Base-by-base conservation (phyloP, 1,140 invertebrate species). In the Sogatella furcifera region DNA sequence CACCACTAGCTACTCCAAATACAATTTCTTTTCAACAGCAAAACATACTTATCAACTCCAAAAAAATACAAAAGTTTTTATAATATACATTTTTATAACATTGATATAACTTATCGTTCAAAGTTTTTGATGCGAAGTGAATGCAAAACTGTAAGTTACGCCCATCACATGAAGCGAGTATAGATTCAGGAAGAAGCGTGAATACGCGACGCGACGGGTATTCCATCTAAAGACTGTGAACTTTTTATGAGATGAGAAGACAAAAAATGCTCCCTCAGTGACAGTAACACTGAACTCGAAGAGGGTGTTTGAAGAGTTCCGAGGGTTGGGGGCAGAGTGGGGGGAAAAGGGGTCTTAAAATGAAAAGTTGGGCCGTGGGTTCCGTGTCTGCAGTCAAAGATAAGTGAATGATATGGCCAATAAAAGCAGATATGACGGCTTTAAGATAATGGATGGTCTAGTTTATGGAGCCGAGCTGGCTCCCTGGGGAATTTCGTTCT, bases 391-490 rank as follows among this genome's bases (percentile, higher is more conserved):
- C 56, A 58, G 56, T 58, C 56, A 58, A 43, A 58, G 56, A 58
- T 58, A 58, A 58, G 56, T 58, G 56, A 58, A 58, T 58, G 56
- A 58, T 58, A 58, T 28, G 56, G 42, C 56, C 56, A 41, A 58
- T 58, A 58, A 58, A 58, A 58, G 46, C 56, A 58, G 56, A 58
- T 58, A 58, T 58, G 56, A 58, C 43, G 56, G 56, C 24, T 58
- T 43, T 58, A 44, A 58, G 56, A 58, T 58, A 58, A 58, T 58
- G 56, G 56, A 58, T 58, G 56, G 56, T 58, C 56, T 58, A 58
- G 56, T 58, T 58, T 58, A 58, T 46, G 56, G 56, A 49, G 46
- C 21, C 46, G 21, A 49, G 34, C 11, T 38, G 34, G 34, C 11
- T 38, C 34, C 9, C 34, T 2, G 3, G 34, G 34, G 34, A 38